Evolutionary conservation across 2,888 invertebrate genomes (phyloP).

Genomic region (Anthophora plumipes): DNA sequence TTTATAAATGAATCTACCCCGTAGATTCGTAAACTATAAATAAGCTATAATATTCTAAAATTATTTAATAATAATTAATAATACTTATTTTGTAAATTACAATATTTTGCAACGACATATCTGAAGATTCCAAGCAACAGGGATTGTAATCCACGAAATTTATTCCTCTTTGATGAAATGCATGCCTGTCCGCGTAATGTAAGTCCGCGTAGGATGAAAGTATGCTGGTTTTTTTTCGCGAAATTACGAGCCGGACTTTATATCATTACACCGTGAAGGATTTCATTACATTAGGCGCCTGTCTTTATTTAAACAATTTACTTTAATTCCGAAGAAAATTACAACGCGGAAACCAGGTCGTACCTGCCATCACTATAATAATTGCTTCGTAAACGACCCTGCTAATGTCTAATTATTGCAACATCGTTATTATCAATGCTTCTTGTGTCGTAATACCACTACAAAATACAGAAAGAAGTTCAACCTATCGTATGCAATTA

Average conservation of each 20-base stretch:
- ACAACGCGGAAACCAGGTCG: constrained; percentile 10
- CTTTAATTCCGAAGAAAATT: constrained; percentile 50
- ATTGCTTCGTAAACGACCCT: constrained; percentile 23
- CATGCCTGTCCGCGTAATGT: no score
- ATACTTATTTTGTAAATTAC: neutral
- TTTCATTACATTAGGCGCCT: constrained; percentile 55
- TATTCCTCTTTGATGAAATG: constrained; percentile 34
- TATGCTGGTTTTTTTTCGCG: constrained; percentile 43
- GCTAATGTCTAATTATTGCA: constrained; percentile 40
- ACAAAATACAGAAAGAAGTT: no score
- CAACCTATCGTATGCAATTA: no score
- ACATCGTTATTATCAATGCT: constrained; percentile 4
- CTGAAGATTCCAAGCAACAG: constrained; percentile 26
- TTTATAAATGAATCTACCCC: no score
- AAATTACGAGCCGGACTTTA: constrained; percentile 51
- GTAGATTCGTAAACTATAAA: no score
- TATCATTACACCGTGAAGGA: constrained; percentile 41
- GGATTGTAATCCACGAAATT: constrained; percentile 18
- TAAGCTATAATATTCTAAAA: no score
- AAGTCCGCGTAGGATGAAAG: constrained; percentile 21
- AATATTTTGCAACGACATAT: neutral
- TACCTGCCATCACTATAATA: constrained; percentile 15
- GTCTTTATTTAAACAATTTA: constrained; percentile 57
- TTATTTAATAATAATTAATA: neutral
- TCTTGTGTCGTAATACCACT: neutral